phyloP scores from a whole-genome alignment of 2,113 vertebrate species.

The Larimichthys polyactis region DNA sequence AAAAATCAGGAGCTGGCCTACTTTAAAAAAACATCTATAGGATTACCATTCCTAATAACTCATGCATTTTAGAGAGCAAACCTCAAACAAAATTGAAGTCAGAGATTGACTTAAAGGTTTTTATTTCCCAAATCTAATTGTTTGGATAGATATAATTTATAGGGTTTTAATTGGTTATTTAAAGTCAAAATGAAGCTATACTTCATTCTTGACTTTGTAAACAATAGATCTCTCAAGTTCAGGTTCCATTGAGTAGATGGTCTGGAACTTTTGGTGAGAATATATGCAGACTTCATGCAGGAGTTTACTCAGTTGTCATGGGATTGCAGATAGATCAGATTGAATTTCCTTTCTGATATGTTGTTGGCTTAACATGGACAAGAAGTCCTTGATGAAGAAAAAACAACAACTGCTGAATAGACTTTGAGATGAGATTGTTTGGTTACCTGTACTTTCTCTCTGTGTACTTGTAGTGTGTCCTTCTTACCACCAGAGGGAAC shows the following conservation, averaged over 20 bases:
- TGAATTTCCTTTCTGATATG: neutral
- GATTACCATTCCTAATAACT: too few species aligned
- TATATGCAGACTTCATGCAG: neutral
- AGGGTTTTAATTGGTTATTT: neutral
- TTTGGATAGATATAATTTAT: neutral
- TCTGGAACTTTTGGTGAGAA: neutral
- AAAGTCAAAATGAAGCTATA: neutral
- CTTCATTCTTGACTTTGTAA: neutral
- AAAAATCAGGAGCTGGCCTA: too few species aligned
- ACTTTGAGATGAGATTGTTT: neutral
- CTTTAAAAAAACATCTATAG: too few species aligned
- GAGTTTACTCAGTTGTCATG: neutral
- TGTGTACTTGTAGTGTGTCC: slow-evolving; percentile 12
- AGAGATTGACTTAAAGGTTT: neutral
- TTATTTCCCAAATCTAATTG: neutral
- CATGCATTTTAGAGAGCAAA: too few species aligned
- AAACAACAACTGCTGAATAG: neutral
- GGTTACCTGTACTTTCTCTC: neutral
- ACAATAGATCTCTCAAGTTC: neutral
- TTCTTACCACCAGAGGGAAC: slow-evolving; percentile 65
- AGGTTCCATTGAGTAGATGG: neutral
- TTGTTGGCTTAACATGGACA: neutral
- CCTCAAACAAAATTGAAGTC: neutral
- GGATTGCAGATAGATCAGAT: neutral
- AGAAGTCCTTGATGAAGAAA: neutral